phyloP scores from a whole-genome alignment of 2,797 vertebrate species.

The Lithobates pipiens region DNA sequence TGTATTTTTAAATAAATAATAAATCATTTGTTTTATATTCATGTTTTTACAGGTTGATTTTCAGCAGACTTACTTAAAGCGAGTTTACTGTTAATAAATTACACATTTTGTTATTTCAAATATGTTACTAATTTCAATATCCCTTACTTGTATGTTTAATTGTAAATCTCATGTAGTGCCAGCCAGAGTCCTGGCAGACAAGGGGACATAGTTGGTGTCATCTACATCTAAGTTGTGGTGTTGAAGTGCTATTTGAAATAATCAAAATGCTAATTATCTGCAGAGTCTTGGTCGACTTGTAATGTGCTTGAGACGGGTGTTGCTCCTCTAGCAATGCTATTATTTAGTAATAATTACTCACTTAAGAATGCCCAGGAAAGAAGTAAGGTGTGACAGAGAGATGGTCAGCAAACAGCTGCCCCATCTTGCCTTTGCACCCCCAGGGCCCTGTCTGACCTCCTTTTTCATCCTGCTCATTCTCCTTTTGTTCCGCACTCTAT shows the following conservation, averaged over 20 bases:
- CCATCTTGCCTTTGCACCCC: slow-evolving; percentile 70
- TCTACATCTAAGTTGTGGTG: slow-evolving; percentile 62
- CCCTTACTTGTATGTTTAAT: slow-evolving; percentile 25
- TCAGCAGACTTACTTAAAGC: too few species aligned
- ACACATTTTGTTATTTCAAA: not conserved
- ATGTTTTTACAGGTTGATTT: too few species aligned
- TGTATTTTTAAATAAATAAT: too few species aligned
- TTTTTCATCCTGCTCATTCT: slow-evolving; percentile 50
- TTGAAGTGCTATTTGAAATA: slow-evolving; percentile 69
- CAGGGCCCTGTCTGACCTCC: slow-evolving; percentile 62
- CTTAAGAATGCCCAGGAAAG: slow-evolving; percentile 70
- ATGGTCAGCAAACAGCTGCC: slow-evolving; percentile 81
- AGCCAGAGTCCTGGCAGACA: slow-evolving; percentile 54
- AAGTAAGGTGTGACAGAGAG: slow-evolving; percentile 75
- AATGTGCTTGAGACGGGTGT: slow-evolving; percentile 67
- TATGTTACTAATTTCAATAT: not conserved
- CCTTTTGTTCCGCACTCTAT: slow-evolving; percentile 47
- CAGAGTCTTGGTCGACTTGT: slow-evolving; percentile 63
- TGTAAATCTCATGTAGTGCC: slow-evolving; percentile 32
- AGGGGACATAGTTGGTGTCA: slow-evolving; percentile 64
- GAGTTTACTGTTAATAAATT: too few species aligned
- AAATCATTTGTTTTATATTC: too few species aligned
- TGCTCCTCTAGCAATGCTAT: slow-evolving; percentile 74
- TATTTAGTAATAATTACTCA: slow-evolving; percentile 76
- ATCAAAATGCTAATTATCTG: slow-evolving; percentile 68